Percentiles rank a stretch among this genome's conserved stretches.
Evolutionary conservation across 2,797 vertebrate species (phyloP).

Genomic region (Pangasius larnaudii): DNA sequence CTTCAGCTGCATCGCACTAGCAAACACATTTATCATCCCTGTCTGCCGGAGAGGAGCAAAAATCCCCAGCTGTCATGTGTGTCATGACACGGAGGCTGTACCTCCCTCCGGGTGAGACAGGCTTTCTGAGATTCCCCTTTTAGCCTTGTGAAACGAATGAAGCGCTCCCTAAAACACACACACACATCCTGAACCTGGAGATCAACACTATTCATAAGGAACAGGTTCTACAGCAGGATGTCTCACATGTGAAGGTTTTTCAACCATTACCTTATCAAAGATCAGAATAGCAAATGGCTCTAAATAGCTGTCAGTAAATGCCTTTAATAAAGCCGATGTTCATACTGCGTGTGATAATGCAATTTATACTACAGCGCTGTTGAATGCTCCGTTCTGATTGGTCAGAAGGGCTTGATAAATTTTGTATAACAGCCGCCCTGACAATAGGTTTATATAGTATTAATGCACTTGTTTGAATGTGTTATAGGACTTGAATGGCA

Average conservation of each 20-base stretch:
- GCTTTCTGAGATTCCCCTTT: constrained; percentile 27
- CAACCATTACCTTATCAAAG: background rate
- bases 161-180: background rate
- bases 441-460: background rate
- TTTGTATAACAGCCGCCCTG: background rate
- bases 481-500: background rate
- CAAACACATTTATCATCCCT: constrained; percentile 48
- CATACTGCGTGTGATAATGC: background rate
- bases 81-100: constrained; percentile 34
- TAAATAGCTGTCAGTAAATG: background rate
- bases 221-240: background rate
- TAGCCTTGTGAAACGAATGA: constrained; percentile 32
- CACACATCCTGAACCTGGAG: background rate
- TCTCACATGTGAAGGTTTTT: background rate
- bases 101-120: constrained; percentile 8
- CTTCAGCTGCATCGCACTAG: constrained; percentile 38
- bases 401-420: background rate
- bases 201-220: background rate
- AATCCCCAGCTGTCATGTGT: constrained; percentile 48
- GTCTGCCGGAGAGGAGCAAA: constrained; percentile 28
- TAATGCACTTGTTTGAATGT: background rate
- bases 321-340: background rate
- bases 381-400: background rate
- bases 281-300: background rate
- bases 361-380: background rate